Conservation (phyloP, 2,113 vertebrate species). For the Phrynosoma platyrhinos region DNA sequence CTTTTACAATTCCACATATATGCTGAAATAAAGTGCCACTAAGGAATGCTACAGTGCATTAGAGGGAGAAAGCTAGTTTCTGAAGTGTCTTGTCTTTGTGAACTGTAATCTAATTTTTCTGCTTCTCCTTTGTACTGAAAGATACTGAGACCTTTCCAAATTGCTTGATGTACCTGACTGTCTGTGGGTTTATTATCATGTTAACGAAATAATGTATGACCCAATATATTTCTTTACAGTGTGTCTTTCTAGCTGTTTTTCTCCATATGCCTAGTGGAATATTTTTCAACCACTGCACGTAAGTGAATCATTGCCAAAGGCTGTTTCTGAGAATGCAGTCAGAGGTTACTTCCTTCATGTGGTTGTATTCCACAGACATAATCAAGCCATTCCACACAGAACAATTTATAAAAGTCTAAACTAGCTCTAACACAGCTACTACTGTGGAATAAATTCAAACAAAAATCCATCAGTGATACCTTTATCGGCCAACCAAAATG, state of each 20-base stretch:
- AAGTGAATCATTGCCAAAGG: not conserved
- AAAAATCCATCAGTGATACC: too few species aligned
- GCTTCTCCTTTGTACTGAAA: not conserved
- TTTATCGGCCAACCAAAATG: too few species aligned
- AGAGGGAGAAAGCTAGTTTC: not conserved
- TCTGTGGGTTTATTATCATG: not conserved
- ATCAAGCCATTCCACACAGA: not conserved
- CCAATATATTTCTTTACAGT: not conserved
- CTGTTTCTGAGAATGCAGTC: not conserved
- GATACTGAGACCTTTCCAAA: not conserved
- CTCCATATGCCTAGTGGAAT: not conserved
- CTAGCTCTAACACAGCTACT: not conserved
- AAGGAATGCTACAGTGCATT: not conserved
- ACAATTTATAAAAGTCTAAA: conserved; percentile 1
- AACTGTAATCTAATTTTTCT: not conserved
- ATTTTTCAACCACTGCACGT: not conserved
- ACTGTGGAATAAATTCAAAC: not conserved
- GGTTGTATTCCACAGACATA: not conserved
- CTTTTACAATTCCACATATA: not conserved
- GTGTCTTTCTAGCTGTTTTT: not conserved
- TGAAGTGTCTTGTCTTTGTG: not conserved
- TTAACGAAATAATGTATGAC: not conserved
- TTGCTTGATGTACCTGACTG: not conserved
- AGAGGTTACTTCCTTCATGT: not conserved
- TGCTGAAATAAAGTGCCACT: not conserved